Base-by-base conservation (phyloP, 2,888 invertebrate species). In the Salpingus planirostris region DNA sequence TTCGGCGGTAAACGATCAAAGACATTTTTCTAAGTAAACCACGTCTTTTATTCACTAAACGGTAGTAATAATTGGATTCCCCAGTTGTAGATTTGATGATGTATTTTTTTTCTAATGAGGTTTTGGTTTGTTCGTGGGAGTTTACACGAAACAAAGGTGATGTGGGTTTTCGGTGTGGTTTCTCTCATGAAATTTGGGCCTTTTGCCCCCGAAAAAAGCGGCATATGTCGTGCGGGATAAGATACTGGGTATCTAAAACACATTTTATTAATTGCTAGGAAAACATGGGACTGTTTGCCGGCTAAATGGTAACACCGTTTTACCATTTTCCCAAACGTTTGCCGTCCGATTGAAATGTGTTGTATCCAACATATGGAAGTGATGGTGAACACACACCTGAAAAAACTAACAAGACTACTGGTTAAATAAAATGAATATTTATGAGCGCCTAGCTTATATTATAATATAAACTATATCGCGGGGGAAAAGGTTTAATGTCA, bases 181-280 rank as follows among this genome's bases (percentile, higher is more conserved):
- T 10, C 11, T 24, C 10, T 8, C 10, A 11, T 24, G 24, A 23
- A 11, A 23, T 24, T 30, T 30, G 24, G 11, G 5, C 14, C 21
- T 10, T 11, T 15, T 30, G 29, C 12, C 3, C 8, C 4, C 24
- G 11, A 34, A 42, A 40, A 49, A 46, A 38, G 43, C 43, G 46
- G 52, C 57, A 57, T 55, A 54, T 57, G 57, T 55, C 54, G 48
- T 52, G 53, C 49, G 52, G 57, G 55, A 55, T 55, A 55, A 57
- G 54, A 57, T 55, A 55, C 48, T 52, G 50, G n/a, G n/a, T 57
- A 55, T 55, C 54, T 38, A 40, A 40, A 49, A 47, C 52, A 55
- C 43, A 51, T 49, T 57, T 52, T 48, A 49, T 55, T 55, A 54
- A 57, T 55, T 55, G 57, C 54, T 54, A 44, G 44, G 55, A 54